A percentile compares a stretch with the other conserved stretches of the same genome.
Evolutionary conservation across 2,797 vertebrate species (phyloP).

Genomic region (Yasuhikotakia modesta): DNA sequence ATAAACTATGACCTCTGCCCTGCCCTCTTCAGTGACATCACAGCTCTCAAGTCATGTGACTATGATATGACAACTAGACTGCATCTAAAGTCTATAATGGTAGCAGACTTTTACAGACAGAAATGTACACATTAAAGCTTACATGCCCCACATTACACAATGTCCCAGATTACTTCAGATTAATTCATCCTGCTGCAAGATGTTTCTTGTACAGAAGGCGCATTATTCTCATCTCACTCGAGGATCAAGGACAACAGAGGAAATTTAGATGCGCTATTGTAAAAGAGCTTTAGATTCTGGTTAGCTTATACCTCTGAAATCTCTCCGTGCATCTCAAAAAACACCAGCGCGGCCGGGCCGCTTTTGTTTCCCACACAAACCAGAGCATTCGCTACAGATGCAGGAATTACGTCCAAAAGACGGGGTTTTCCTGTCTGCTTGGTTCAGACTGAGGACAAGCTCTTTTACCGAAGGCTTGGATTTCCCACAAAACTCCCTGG

Average conservation of each 20-base stretch:
- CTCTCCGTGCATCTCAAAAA: slow-evolving; percentile 35
- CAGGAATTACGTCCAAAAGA: slow-evolving; percentile 57
- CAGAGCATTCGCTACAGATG: slow-evolving; percentile 43
- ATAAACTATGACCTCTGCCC: not conserved
- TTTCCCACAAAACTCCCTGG: slow-evolving; percentile 59
- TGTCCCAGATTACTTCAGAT: not conserved
- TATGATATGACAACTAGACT: not conserved
- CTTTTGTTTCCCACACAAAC: slow-evolving; percentile 58
- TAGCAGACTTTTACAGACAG: not conserved
- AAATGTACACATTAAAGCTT: not conserved
- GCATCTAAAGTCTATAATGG: not conserved
- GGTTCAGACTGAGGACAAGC: slow-evolving; percentile 62
- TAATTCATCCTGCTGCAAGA: not conserved
- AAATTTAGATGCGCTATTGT: slow-evolving; percentile 15
- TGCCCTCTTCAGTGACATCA: not conserved
- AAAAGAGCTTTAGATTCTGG: slow-evolving; percentile 15
- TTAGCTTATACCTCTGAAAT: slow-evolving; percentile 16
- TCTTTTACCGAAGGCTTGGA: slow-evolving; percentile 56
- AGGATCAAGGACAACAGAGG: slow-evolving; percentile 7
- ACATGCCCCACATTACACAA: not conserved
- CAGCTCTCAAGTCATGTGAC: not conserved
- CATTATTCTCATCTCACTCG: slow-evolving; percentile 24
- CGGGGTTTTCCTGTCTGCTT: slow-evolving; percentile 57
- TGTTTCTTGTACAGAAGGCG: slow-evolving; percentile 1
- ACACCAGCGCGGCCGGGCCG: slow-evolving; percentile 31